phyloP scores from a whole-genome alignment of 2,888 invertebrate genomes.

The Dinocampus coccinellae region DNA sequence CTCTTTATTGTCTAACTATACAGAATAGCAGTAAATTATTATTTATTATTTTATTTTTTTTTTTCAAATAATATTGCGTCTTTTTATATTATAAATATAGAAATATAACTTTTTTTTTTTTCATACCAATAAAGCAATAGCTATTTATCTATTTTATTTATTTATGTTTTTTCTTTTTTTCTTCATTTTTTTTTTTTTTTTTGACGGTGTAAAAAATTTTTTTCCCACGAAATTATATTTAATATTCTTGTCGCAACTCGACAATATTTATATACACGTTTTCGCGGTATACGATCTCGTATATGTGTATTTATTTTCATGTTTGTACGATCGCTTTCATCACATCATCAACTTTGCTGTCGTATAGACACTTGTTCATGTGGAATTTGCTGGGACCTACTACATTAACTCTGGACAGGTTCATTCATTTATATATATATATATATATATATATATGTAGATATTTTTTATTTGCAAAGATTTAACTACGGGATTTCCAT shows the following conservation, averaged over 20 bases:
- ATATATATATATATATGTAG: background rate
- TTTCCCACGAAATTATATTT: constrained; percentile 46
- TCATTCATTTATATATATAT: background rate
- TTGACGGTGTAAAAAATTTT: background rate
- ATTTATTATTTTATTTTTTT: too few species aligned
- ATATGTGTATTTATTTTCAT: constrained; percentile 18
- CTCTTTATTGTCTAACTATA: background rate
- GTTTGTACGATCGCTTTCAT: background rate
- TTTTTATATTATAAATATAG: background rate
- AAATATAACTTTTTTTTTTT: background rate
- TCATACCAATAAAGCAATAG: background rate
- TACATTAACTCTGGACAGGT: background rate
- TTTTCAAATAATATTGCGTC: background rate
- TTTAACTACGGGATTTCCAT: constrained; percentile 10
- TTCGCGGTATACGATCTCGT: constrained; percentile 12
- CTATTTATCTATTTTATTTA: background rate
- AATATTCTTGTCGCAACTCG: constrained; percentile 42
- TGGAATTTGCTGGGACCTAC: constrained; percentile 10
- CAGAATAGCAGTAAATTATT: background rate
- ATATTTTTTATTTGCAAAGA: background rate
- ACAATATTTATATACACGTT: background rate
- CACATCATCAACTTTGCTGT: constrained; percentile 16
- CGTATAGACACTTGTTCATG: background rate
- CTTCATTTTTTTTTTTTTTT: background rate
- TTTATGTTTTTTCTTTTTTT: background rate